These are phyloP conservation scores for Apamea epomidion DNA, from an alignment of 2,888 invertebrate genomes.

Conservation along the genomic window DNA sequence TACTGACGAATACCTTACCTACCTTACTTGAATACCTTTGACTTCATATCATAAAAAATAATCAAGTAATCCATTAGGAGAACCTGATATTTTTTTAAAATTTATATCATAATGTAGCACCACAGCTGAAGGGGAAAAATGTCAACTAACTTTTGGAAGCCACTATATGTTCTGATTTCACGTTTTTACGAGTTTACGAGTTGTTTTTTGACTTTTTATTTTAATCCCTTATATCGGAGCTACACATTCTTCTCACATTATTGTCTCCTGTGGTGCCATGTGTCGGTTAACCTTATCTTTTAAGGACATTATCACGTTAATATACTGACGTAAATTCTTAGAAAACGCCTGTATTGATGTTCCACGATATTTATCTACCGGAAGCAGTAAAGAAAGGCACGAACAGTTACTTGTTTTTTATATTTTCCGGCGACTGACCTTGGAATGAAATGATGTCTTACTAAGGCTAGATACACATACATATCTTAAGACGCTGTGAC, in stretches of 20 bases:
- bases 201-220: neutral
- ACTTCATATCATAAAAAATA: no score
- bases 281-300: conserved; percentile 22
- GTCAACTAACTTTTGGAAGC: no score
- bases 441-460: conserved; percentile 9
- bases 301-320: neutral
- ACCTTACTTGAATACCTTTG: no score
- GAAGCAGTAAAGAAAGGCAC: conserved; percentile 37
- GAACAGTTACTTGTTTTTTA: conserved; percentile 29
- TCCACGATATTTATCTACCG: conserved; percentile 46
- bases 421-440: conserved; percentile 36
- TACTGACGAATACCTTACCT: no score
- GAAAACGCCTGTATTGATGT: conserved; percentile 38
- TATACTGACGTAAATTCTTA: conserved; percentile 39
- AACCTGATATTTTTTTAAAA: no score
- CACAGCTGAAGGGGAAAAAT: no score
- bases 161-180: no score
- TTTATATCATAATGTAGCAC: no score
- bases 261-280: neutral
- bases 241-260: neutral
- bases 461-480: neutral
- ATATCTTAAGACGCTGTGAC: neutral
- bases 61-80: no score
- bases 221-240: neutral
- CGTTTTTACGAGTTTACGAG: neutral